Conservation (phyloP, 1,140 invertebrate species). For the Adoxophyes honmai region DNA sequence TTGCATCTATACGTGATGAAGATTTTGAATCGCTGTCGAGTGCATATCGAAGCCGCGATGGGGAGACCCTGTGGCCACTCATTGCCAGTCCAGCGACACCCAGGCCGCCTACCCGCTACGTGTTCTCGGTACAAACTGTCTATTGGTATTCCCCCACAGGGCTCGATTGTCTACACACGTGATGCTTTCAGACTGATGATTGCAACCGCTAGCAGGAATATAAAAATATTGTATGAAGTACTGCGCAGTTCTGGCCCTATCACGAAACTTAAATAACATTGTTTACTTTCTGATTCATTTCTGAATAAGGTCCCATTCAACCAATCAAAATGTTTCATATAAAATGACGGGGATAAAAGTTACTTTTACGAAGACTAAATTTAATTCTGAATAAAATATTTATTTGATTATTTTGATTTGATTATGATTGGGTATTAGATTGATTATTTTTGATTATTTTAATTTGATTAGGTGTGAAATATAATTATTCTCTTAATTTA, state of each 20-base stretch:
- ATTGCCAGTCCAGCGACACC: slow-evolving; percentile 4
- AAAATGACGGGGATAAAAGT: too few species aligned
- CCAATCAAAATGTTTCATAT: too few species aligned
- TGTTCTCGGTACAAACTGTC: slow-evolving; percentile 23
- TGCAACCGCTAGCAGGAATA: neutral
- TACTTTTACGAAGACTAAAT: too few species aligned
- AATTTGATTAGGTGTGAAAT: too few species aligned
- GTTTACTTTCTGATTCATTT: too few species aligned
- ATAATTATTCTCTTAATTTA: too few species aligned
- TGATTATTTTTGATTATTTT: too few species aligned
- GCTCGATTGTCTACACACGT: slow-evolving; percentile 28
- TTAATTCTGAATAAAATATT: too few species aligned
- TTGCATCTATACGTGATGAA: neutral
- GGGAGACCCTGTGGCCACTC: neutral
- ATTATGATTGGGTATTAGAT: too few species aligned
- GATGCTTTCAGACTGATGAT: slow-evolving; percentile 19
- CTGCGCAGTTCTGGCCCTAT: neutral
- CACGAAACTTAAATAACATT: too few species aligned
- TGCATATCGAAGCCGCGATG: neutral
- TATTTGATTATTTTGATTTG: too few species aligned
- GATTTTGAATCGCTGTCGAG: neutral
- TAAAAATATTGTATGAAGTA: neutral
- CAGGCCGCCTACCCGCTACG: neutral
- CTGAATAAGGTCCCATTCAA: too few species aligned
- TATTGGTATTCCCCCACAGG: slow-evolving; percentile 34